Conservation (phyloP, 2,888 invertebrate genomes). For the Scaptomyza flava region DNA sequence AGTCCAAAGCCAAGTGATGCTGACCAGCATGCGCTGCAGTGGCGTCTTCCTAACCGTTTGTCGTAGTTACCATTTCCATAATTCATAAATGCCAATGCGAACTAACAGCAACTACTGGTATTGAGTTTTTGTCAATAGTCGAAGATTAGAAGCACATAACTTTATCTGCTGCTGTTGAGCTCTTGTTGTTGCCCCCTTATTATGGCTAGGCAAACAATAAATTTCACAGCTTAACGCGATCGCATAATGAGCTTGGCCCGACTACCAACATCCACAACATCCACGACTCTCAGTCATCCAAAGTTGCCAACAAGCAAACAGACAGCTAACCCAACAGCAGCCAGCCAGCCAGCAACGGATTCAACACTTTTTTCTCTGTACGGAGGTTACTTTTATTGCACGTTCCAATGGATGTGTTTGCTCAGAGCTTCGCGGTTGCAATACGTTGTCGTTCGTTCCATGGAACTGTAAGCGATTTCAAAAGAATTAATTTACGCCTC, state of each 20-base stretch:
- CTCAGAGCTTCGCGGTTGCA: conserved; percentile 45
- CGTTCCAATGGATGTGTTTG: conserved; percentile 34
- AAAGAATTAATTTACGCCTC: conserved; percentile 84
- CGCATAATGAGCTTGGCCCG: conserved; percentile 76
- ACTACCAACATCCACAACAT: conserved; percentile 8
- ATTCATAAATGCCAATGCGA: conserved; percentile 77
- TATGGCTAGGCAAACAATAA: conserved; percentile 72
- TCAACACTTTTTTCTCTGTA: conserved; percentile 60
- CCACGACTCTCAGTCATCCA: conserved; percentile 27
- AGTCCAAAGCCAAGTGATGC: conserved; percentile 7
- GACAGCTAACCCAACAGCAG: conserved; percentile 28
- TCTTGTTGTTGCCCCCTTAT: conserved; percentile 42
- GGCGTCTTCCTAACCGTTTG: conserved; percentile 44
- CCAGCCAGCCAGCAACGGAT: conserved; percentile 52
- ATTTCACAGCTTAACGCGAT: conserved; percentile 84
- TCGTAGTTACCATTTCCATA: conserved; percentile 67
- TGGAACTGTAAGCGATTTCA: conserved; percentile 79
- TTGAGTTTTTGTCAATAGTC: conserved; percentile 81
- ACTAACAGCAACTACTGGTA: conserved; percentile 82
- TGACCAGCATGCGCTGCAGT: conserved; percentile 45
- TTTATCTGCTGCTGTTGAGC: conserved; percentile 28
- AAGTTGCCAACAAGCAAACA: conserved; percentile 67
- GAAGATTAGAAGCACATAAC: conserved; percentile 66
- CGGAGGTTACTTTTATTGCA: conserved; percentile 15
- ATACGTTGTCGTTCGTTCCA: conserved; percentile 59